phyloP scores from a whole-genome alignment of 2,113 vertebrate species.

The Thymallus thymallus region DNA sequence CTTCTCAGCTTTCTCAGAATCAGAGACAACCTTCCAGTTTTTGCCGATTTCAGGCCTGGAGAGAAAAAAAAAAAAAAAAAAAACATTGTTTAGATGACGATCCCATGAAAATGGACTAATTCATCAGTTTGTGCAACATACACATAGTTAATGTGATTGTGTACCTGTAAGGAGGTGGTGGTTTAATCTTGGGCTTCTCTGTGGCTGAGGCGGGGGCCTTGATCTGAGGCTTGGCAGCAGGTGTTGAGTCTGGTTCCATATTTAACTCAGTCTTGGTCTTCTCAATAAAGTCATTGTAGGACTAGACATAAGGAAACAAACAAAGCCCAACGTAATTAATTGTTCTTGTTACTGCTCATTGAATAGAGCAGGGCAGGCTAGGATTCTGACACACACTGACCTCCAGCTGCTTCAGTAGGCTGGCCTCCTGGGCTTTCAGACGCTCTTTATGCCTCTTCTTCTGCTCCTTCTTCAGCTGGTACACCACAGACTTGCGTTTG shows the following conservation, averaged over 20 bases:
- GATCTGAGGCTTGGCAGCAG: conserved; percentile 79
- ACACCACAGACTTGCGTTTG: conserved; percentile 88
- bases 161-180: conserved; percentile 58
- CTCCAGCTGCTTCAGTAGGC: conserved; percentile 90
- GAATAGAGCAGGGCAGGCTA: not conserved
- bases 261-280: conserved; percentile 92
- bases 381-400: conserved; percentile 62
- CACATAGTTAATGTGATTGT: not conserved
- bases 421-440: conserved; percentile 92
- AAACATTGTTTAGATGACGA: too few species aligned
- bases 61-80: conserved; percentile 1
- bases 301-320: conserved; percentile 65
- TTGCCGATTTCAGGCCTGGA: conserved; percentile 78
- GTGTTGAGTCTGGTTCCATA: conserved; percentile 75
- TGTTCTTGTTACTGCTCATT: not conserved
- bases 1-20: conserved; percentile 73
- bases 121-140: too few species aligned
- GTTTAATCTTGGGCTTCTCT: conserved; percentile 78
- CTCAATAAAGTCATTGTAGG: conserved; percentile 92
- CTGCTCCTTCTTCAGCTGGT: conserved; percentile 93
- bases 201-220: conserved; percentile 70
- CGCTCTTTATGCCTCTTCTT: conserved; percentile 91
- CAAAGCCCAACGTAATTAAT: not conserved
- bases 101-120: too few species aligned
- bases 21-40: conserved; percentile 72